Evolutionary conservation across 2,888 invertebrate genomes (phyloP).

Genomic region (Xanthorhoe spadicearia): DNA sequence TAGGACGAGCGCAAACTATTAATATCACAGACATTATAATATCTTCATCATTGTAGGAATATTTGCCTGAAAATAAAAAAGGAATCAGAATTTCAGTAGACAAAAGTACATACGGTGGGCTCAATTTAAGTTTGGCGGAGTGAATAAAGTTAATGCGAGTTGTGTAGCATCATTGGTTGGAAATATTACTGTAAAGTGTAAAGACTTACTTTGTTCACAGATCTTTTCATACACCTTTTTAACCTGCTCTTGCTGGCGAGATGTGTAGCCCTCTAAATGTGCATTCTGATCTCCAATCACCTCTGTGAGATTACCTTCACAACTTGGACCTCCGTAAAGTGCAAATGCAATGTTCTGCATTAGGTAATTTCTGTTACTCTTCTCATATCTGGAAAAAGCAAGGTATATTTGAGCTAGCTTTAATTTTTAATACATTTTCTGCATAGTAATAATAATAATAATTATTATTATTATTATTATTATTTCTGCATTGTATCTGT

Average conservation of each 20-base stretch:
- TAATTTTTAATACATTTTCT: neutral
- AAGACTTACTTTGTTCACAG: conserved; percentile 71
- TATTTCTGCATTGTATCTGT: too few relatives aligned
- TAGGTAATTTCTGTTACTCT: conserved; percentile 75
- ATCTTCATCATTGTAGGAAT: conserved; percentile 72
- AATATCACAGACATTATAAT: conserved; percentile 73
- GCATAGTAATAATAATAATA: too few relatives aligned
- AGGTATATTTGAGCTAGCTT: neutral
- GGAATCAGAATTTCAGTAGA: neutral
- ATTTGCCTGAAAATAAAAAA: conserved; percentile 67
- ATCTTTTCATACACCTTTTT: conserved; percentile 74
- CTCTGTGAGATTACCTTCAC: conserved; percentile 67
- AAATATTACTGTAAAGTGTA: too few relatives aligned
- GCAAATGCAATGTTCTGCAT: conserved; percentile 84
- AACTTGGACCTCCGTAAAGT: conserved; percentile 80
- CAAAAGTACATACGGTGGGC: too few relatives aligned
- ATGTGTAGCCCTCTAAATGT: conserved; percentile 73
- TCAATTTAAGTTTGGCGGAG: too few relatives aligned
- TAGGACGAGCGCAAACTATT: conserved; percentile 72
- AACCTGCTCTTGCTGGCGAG: conserved; percentile 71
- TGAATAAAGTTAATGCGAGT: too few relatives aligned
- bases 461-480: too few relatives aligned
- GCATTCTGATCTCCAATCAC: conserved; percentile 49
- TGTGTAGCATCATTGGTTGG: too few relatives aligned
- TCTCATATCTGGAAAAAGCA: conserved; percentile 71